phyloP scores from a whole-genome alignment of 2,797 vertebrate species.

The Prionace glauca region DNA sequence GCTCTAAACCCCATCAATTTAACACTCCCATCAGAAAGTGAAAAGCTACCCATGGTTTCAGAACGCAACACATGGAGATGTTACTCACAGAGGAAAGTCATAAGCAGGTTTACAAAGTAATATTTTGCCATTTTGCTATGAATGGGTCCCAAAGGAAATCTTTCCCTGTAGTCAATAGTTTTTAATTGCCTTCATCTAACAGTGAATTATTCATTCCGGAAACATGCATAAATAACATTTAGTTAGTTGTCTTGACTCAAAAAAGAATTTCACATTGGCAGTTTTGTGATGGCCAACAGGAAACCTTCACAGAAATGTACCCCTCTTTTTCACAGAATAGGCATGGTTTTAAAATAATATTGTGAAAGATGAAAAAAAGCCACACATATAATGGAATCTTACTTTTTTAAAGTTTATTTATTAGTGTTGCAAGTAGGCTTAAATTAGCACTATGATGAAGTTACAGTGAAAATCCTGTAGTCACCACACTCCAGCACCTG shows the following conservation, averaged over 20 bases:
- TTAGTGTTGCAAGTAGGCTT: too few relatives aligned
- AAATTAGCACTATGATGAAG: too few relatives aligned
- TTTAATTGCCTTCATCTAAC: conserved; percentile 4
- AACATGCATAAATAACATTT: not conserved
- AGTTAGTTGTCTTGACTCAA: not conserved
- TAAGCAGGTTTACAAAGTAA: not conserved
- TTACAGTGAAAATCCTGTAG: too few relatives aligned
- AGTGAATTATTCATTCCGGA: not conserved
- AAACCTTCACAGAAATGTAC: not conserved
- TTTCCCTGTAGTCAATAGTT: conserved; percentile 4
- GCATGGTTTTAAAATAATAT: not conserved
- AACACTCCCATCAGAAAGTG: not conserved
- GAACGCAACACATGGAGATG: not conserved
- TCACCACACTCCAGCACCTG: too few relatives aligned
- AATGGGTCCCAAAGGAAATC: not conserved
- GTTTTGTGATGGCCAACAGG: not conserved
- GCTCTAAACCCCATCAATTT: not conserved
- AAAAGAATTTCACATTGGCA: not conserved
- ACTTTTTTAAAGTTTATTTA: too few relatives aligned
- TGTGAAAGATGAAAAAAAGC: not conserved
- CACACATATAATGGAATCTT: not conserved
- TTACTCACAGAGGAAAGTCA: not conserved
- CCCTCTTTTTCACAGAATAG: not conserved
- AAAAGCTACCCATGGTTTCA: conserved; percentile 10
- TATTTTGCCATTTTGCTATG: not conserved